A percentile compares a stretch with the other conserved stretches of the same genome.
Conservation (phyloP, 2,797 vertebrate genomes). For the Threskiornis aethiopicus region DNA sequence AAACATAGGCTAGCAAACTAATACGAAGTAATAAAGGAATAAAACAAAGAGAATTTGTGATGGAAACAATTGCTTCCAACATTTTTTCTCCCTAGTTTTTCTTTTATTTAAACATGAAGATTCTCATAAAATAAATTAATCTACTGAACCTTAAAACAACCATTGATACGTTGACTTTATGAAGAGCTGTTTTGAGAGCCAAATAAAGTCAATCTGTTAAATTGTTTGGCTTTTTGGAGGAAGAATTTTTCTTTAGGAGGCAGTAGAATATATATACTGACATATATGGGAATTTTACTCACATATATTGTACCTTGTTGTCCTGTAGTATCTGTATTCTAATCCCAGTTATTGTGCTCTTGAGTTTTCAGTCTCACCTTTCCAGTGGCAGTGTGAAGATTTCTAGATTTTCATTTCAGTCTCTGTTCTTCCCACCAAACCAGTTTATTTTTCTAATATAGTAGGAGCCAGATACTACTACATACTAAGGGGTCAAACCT, state of each 20-base stretch:
- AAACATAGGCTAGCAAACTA: not conserved
- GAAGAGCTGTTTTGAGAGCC: not conserved
- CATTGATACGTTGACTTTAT: not conserved
- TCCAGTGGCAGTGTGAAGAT: not conserved
- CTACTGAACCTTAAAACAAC: not conserved
- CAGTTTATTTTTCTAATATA: slow-evolving; percentile 11
- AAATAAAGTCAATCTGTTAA: not conserved
- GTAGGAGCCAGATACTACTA: slow-evolving; percentile 2
- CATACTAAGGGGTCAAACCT: not conserved
- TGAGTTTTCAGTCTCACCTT: not conserved
- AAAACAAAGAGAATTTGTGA: not conserved
- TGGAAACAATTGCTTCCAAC: not conserved
- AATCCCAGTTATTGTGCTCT: not conserved
- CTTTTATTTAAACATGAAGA: not conserved
- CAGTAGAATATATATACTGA: not conserved
- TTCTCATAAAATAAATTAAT: not conserved
- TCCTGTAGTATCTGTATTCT: not conserved
- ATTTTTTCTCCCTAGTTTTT: not conserved
- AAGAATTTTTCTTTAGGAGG: not conserved
- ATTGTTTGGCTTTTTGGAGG: not conserved
- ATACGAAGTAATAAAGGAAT: not conserved
- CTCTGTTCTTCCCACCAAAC: not conserved
- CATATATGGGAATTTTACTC: not conserved
- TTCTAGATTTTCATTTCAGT: not conserved
- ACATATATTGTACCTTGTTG: not conserved